Evolutionary conservation across 2,797 vertebrate species (phyloP), one percentile per base, ranked within the genome.

Genomic region (Dipus sagitta): DNA sequence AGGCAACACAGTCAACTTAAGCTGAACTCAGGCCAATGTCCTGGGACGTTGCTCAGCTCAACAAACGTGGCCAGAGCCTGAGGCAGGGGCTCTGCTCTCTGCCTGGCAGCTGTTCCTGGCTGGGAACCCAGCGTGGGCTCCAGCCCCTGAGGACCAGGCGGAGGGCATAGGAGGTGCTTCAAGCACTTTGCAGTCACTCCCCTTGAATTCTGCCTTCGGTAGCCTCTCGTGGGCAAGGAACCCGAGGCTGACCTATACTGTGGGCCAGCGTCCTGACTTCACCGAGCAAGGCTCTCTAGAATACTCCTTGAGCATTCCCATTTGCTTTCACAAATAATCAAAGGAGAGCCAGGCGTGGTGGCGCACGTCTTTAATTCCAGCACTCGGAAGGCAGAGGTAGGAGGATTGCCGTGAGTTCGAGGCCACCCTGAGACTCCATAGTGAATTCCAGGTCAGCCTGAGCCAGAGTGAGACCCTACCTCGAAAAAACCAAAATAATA

Each of bases 11-110:
- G 91, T 32, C 24, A 30, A 52, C 62, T 42, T 14, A 60, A 70
- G 54, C 95, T 91, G 91, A 92, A 47, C 65, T 34, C 3, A 3
- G 89, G 76, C 93, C 91, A 88, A 77, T 10, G 2, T 81, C 76
- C 80, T 17, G 42, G 79, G 58, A 54, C 2, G 8, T 30, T 0
- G 58, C 67, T 84, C 93, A 42, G 64, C 68, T 52, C 58, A 5
- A 71, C 17, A 3, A 21, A 77, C 17, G 67, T 58, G 21, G 80
- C 94, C 91, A 80, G 92, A 47, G 83, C 77, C 52, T 0, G 38
- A 60, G 81, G 90, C 6, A 10, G 52, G 58, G 18, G 13, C 79
- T 72, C 32, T 17, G 32, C 6, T 26, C 0, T 2, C 85, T 20
- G 62, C 58, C 54, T 26, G 80, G 86, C 54, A 30, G 12, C 65